Percentiles rank a stretch among this genome's conserved stretches.
Conservation (phyloP, 2,888 invertebrate genomes). For the Oscheius sp. region DNA sequence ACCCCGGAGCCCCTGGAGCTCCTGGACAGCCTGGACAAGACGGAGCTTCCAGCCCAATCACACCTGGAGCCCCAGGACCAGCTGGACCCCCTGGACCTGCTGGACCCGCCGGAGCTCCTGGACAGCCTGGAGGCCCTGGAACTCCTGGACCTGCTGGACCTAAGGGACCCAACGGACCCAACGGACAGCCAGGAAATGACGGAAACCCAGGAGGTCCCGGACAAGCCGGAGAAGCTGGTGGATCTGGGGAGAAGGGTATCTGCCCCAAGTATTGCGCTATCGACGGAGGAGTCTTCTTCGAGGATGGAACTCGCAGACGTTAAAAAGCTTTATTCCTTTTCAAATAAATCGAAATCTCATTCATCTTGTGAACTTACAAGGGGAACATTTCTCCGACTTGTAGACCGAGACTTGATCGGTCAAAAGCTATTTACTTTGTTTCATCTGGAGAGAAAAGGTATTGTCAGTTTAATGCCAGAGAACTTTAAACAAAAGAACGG, state of each 20-base stretch:
- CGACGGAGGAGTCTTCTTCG: slow-evolving; percentile 68
- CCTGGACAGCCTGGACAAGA: slow-evolving; percentile 10
- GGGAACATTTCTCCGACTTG: too few relatives aligned
- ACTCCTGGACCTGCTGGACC: slow-evolving; percentile 45
- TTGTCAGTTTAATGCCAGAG: too few relatives aligned
- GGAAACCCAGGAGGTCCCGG: slow-evolving; percentile 26
- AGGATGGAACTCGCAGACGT: slow-evolving; percentile 67
- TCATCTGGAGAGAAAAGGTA: too few relatives aligned
- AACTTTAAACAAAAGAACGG: too few relatives aligned
- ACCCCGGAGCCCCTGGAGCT: slow-evolving; percentile 21
- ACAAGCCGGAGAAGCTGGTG: slow-evolving; percentile 18
- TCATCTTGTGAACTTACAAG: too few relatives aligned
- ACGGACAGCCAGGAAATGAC: slow-evolving; percentile 47
- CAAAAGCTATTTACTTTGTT: too few relatives aligned
- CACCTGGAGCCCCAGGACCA: slow-evolving; percentile 27
- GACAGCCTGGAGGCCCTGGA: too few relatives aligned
- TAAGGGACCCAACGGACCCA: slow-evolving; percentile 35
- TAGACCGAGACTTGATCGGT: too few relatives aligned
- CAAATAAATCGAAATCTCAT: too few relatives aligned
- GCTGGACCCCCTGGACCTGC: too few relatives aligned
- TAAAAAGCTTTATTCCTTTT: too few relatives aligned
- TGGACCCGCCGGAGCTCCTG: too few relatives aligned
- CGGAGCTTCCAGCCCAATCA: not conserved
- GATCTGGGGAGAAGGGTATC: slow-evolving; percentile 33
- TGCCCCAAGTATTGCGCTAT: slow-evolving; percentile 42